Conservation (phyloP, 2,888 invertebrate species). For the Rugalucina vietnamica region DNA sequence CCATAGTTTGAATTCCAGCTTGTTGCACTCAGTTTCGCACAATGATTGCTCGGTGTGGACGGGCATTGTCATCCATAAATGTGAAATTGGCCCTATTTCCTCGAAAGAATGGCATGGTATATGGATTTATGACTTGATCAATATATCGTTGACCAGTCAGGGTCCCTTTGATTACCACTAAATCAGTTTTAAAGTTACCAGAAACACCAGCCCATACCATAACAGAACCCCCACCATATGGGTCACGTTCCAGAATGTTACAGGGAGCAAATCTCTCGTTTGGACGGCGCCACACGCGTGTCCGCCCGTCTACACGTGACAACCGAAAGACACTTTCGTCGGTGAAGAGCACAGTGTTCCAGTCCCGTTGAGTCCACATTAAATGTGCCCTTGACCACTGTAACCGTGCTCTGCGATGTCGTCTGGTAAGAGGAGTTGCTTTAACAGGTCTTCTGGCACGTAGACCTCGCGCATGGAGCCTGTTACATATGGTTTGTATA, state of each 20-base stretch:
- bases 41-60: not conserved
- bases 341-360: conserved; percentile 30
- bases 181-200: not conserved
- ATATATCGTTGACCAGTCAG: conserved; percentile 17
- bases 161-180: not conserved
- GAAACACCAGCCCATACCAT: conserved; percentile 29
- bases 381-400: conserved; percentile 10
- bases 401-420: conserved; percentile 14
- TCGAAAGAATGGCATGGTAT: not conserved
- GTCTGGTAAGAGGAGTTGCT: conserved; percentile 1
- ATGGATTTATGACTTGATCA: not conserved
- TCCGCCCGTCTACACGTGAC: conserved; percentile 21
- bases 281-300: conserved; percentile 25
- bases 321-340: conserved; percentile 32
- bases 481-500: not conserved
- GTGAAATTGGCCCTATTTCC: not conserved
- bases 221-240: conserved; percentile 20
- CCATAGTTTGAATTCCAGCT: not conserved
- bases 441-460: not conserved
- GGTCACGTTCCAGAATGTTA: conserved; percentile 1
- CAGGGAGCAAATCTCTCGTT: conserved; percentile 27
- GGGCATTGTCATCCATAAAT: not conserved
- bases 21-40: not conserved
- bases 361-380: conserved; percentile 22
- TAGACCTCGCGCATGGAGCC: not conserved